A percentile compares a stretch with the other conserved stretches of the same genome.
Evolutionary conservation across 37 sponge, comb jelly and placozoan genomes (phyloP).

Genomic region (Beroe forskalii): DNA sequence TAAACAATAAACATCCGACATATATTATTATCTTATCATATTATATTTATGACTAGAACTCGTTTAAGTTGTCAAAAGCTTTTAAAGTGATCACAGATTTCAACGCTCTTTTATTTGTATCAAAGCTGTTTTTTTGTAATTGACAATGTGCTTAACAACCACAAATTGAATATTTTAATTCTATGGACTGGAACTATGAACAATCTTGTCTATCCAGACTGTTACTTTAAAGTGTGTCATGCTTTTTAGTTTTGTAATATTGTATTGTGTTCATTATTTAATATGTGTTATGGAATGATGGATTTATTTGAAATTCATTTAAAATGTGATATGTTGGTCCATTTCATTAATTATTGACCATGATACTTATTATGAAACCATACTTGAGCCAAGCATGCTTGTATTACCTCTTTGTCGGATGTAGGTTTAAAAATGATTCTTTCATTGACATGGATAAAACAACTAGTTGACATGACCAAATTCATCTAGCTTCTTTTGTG

Average conservation of each 20-base stretch:
- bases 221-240: constrained; percentile 48
- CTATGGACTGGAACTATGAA: background rate
- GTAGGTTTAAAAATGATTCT: too few species aligned
- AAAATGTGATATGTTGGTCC: background rate
- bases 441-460: too few species aligned
- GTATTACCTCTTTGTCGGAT: too few species aligned
- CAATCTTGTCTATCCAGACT: constrained; percentile 46
- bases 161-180: background rate
- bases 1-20: background rate
- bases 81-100: background rate
- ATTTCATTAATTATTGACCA: background rate
- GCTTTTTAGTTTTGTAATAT: constrained; percentile 61
- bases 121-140: constrained; percentile 48
- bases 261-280: constrained; percentile 39
- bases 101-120: constrained; percentile 48
- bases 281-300: constrained; percentile 46
- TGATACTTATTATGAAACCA: too few species aligned
- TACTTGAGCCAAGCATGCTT: background rate
- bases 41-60: background rate
- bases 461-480: too few species aligned
- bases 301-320: background rate
- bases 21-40: background rate
- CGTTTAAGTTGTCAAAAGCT: background rate
- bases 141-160: constrained; percentile 23
- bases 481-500: too few species aligned